phyloP scores from a whole-genome alignment of 2,797 vertebrate genomes.

The Thamnophis elegans region DNA sequence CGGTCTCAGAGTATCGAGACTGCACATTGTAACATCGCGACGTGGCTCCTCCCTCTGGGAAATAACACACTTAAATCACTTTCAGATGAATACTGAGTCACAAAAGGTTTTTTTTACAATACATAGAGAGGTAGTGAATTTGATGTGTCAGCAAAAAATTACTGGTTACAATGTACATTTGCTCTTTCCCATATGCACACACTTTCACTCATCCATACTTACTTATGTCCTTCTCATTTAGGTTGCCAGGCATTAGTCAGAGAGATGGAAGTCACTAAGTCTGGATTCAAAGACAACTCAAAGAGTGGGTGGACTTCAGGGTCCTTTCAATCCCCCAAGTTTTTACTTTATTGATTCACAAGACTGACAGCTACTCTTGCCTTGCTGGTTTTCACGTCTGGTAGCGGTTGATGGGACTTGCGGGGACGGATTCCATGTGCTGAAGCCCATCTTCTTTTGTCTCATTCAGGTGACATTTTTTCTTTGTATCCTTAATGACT shows the following conservation, averaged over 20 bases:
- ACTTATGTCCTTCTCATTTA: background rate
- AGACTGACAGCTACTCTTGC: background rate
- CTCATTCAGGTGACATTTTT: background rate
- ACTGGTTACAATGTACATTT: background rate
- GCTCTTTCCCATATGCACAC: background rate
- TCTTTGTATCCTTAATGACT: background rate
- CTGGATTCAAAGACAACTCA: background rate
- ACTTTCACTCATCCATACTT: background rate
- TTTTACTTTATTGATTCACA: background rate
- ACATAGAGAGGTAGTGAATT: background rate
- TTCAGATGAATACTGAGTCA: background rate
- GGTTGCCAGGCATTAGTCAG: background rate
- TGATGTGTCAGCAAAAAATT: background rate
- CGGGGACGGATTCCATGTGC: background rate
- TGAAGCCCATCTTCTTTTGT: background rate
- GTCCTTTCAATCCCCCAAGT: background rate
- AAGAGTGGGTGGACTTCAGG: background rate
- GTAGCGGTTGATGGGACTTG: background rate
- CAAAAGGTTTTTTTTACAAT: background rate
- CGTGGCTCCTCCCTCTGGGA: no score
- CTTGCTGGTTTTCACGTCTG: background rate
- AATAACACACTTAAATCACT: background rate
- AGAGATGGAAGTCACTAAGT: background rate
- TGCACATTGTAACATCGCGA: no score
- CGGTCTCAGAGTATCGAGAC: no score